Base-by-base conservation (phyloP, 64 coral and sea anemone genomes). In the Stichodactyla helianthus region DNA sequence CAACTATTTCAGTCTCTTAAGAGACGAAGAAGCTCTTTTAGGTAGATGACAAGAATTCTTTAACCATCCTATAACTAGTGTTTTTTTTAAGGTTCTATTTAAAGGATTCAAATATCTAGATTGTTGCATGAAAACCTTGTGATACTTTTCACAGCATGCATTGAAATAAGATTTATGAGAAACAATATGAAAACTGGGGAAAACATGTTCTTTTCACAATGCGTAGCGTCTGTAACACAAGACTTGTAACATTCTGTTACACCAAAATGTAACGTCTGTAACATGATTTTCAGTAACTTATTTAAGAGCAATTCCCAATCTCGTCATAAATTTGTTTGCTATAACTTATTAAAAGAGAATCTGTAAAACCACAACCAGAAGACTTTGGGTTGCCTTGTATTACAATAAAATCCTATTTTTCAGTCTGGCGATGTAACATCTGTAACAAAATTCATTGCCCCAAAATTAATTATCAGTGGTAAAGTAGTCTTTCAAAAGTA, bases 331-430 rank as follows among this genome's bases (percentile, higher is more conserved):
- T 88, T 79, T 88, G 86, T 88, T 88, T 53, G 70, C 86, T 71
- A 88, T 88, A 88, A 78, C 86, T 88, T 88, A 79, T 88, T 88
- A 88, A 88, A 88, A 88, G 86, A 88, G 86, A 79, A 88, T 53
- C 86, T 88, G 71, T 27, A 65, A 88, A 78, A 88, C 86, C 86
- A 88, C 31, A 88, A 88, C 79, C 67, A 88, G 86, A 88, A 78
- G 86, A 88, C 65, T 88, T 88, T 26, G 67, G 86, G 86, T 78
- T 88, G 86, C 70, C 67, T 88, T 88, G 53, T 51, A 88, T 79
- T 77, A 77, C 86, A 88, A 88, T 79, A 88, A 88, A 53, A 88
- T 53, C 54, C 53, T 51, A 79, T 68, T 88, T 88, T 88, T 88
- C 71, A 79, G 79, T 88, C 68, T 88, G 86, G 86, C 67, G 77